Conservation (phyloP, 2,113 vertebrate species). For the Ciconia stormi region DNA sequence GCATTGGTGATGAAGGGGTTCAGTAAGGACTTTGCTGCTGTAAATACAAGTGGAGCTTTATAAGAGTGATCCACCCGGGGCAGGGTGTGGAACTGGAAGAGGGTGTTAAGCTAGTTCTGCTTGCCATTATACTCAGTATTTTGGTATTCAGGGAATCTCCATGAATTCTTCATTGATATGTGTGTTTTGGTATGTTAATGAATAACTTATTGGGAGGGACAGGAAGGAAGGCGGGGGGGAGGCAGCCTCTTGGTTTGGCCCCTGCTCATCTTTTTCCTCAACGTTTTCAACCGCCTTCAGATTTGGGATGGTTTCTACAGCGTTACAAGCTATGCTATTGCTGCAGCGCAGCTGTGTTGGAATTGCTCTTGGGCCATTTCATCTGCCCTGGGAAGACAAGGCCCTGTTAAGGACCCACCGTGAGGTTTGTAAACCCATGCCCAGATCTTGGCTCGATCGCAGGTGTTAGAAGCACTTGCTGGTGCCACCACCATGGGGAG, state of each 20-base stretch:
- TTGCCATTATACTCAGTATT: constrained; percentile 47
- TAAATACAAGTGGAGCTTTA: background rate
- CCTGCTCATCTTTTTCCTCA: background rate
- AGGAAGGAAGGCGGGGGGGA: constrained; percentile 28
- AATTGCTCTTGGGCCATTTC: background rate
- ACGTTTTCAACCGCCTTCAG: background rate
- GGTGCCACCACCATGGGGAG: background rate
- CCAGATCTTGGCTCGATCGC: rapidly evolving
- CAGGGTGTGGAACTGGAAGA: constrained; percentile 49
- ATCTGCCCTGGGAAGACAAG: background rate
- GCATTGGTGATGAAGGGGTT: constrained; percentile 30
- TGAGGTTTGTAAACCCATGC: background rate
- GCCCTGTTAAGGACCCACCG: background rate
- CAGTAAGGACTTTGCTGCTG: background rate
- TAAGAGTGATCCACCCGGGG: background rate
- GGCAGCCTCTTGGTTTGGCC: background rate
- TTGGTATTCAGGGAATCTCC: constrained; percentile 63
- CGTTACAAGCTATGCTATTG: background rate
- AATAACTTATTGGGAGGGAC: constrained; percentile 31
- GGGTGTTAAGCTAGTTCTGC: constrained; percentile 5
- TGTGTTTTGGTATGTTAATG: constrained; percentile 42
- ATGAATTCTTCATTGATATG: constrained; percentile 48
- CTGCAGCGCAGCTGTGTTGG: background rate
- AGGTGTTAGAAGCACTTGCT: background rate
- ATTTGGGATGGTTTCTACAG: background rate